phyloP scores from a whole-genome alignment of 2,888 invertebrate genomes.

The Pandemis corylana region DNA sequence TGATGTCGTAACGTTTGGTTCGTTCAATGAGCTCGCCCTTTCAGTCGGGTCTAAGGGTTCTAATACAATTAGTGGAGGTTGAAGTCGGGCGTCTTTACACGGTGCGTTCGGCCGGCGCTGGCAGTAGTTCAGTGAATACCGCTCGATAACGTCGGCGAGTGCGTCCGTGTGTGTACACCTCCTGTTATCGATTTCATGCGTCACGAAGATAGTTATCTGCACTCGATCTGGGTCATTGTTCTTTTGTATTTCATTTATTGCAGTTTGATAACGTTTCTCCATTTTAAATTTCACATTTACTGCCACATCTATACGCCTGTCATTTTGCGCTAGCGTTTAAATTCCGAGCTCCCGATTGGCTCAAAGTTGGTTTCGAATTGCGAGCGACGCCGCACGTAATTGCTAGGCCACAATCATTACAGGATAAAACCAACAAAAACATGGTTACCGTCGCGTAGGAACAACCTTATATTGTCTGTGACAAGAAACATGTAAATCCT shows the following conservation, averaged over 20 bases:
- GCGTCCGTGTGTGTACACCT: constrained; percentile 70
- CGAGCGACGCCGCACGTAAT: constrained; percentile 36
- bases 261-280: constrained; percentile 57
- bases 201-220: constrained; percentile 82
- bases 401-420: constrained; percentile 47
- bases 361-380: constrained; percentile 32
- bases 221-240: constrained; percentile 83
- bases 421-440: constrained; percentile 57
- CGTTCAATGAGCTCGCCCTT: constrained; percentile 64
- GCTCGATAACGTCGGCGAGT: constrained; percentile 76
- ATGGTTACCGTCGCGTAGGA: constrained; percentile 51
- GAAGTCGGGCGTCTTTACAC: constrained; percentile 66
- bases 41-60: constrained; percentile 61
- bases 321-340: constrained; percentile 18
- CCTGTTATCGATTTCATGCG: constrained; percentile 83
- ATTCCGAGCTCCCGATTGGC: constrained; percentile 16
- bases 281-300: constrained; percentile 32
- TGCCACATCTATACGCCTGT: background rate
- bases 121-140: constrained; percentile 75
- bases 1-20: constrained; percentile 57
- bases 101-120: constrained; percentile 74
- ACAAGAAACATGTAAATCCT: constrained; percentile 45
- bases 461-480: constrained; percentile 45
- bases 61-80: constrained; percentile 63
- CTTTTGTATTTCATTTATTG: constrained; percentile 74